Evolutionary conservation across 2,113 vertebrate genomes (phyloP).

Genomic region (Scopus umbretta): DNA sequence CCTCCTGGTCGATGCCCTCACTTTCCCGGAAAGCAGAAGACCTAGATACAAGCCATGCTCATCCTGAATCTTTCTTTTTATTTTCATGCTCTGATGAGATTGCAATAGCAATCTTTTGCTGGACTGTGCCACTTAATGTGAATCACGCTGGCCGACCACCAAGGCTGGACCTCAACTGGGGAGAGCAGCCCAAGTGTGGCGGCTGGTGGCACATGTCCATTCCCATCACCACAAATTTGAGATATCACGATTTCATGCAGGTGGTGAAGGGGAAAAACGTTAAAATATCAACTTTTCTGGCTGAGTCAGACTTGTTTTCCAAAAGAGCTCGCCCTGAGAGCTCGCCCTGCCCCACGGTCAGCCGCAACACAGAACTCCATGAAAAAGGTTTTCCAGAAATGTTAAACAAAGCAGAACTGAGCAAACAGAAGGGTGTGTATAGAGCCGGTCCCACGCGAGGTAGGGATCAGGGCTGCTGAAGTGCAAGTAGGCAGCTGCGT

Average conservation of each 20-base stretch:
- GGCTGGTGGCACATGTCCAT: background rate
- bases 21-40: background rate
- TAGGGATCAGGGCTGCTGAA: background rate
- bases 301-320: background rate
- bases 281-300: background rate
- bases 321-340: background rate
- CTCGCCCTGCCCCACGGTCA: background rate
- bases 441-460: background rate
- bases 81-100: background rate
- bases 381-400: background rate
- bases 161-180: background rate
- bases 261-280: background rate
- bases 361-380: background rate
- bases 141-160: background rate
- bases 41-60: background rate
- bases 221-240: background rate
- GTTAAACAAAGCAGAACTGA: conserved; percentile 5
- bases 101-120: background rate
- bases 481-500: background rate
- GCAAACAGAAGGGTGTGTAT: background rate
- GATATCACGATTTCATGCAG: rapidly evolving
- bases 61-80: background rate
- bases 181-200: rapidly evolving
- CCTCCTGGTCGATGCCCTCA: background rate
- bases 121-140: background rate